Conservation (phyloP, 2,888 invertebrate genomes). For the Phortica okadai region DNA sequence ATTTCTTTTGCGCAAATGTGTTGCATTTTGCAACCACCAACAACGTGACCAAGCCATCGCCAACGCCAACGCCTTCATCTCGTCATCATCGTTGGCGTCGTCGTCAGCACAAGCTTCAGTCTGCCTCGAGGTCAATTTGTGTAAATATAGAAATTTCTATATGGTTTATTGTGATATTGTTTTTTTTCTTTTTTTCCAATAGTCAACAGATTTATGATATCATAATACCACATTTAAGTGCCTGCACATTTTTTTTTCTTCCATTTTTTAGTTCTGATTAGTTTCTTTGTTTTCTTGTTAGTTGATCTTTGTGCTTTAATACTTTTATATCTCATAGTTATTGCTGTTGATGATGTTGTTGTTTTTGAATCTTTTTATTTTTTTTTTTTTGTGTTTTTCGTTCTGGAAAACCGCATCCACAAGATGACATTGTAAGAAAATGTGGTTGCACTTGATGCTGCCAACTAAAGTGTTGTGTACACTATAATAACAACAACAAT, state of each 20-base stretch:
- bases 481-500: conserved; percentile 40
- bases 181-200: background rate
- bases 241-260: conserved; percentile 6
- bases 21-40: background rate
- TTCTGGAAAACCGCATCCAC: conserved; percentile 47
- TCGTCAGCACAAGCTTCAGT: background rate
- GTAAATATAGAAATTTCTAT: conserved; percentile 21
- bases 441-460: conserved; percentile 65
- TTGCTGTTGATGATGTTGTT: too few relatives aligned
- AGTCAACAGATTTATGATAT: background rate
- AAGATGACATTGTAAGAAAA: conserved; percentile 65
- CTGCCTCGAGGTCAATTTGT: conserved; percentile 14
- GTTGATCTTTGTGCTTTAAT: conserved; percentile 1
- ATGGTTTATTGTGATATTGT: conserved; percentile 13
- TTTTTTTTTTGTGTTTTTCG: conserved; percentile 14
- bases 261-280: background rate
- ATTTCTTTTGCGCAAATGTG: conserved; percentile 30
- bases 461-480: conserved; percentile 36
- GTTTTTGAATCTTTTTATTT: background rate
- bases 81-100: too few relatives aligned
- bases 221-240: conserved; percentile 9
- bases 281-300: conserved; percentile 14
- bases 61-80: too few relatives aligned
- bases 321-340: background rate
- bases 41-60: background rate